phyloP scores from a whole-genome alignment of 2,797 vertebrate species.

The Phoxinus dragarum region DNA sequence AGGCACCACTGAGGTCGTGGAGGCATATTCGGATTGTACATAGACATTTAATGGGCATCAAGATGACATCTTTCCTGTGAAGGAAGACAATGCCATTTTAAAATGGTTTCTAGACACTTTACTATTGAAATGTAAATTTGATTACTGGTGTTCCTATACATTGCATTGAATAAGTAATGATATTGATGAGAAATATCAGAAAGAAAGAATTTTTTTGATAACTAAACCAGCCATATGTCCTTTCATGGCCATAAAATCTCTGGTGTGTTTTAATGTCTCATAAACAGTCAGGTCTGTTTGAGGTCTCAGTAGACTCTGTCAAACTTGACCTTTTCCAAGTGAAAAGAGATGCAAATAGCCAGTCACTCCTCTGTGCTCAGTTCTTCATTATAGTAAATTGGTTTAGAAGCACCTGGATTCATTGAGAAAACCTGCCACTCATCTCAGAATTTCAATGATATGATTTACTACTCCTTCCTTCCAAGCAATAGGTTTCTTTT shows the following conservation, averaged over 20 bases:
- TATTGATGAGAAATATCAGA: not conserved
- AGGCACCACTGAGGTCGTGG: too few relatives aligned
- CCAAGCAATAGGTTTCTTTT: not conserved
- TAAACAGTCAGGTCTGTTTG: slow-evolving; percentile 37
- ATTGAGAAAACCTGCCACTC: slow-evolving; percentile 58
- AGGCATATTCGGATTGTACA: too few relatives aligned
- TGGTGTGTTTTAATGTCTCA: slow-evolving; percentile 31
- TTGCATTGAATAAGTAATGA: too few relatives aligned
- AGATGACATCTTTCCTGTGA: too few relatives aligned
- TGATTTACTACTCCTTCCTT: not conserved
- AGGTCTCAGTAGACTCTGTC: slow-evolving; percentile 54
- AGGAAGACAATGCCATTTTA: too few relatives aligned
- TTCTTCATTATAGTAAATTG: slow-evolving; percentile 57
- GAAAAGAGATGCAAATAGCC: slow-evolving; percentile 59
- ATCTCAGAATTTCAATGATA: slow-evolving; percentile 40
- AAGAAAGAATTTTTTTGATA: not conserved
- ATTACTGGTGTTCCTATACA: too few relatives aligned
- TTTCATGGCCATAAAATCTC: slow-evolving; percentile 37
- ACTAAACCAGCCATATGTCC: not conserved
- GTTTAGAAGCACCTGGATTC: slow-evolving; percentile 52
- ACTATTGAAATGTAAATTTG: too few relatives aligned
- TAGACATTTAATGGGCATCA: too few relatives aligned
- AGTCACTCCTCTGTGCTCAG: slow-evolving; percentile 44
- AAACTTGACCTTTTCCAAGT: slow-evolving; percentile 59
- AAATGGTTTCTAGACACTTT: too few relatives aligned